Base-by-base conservation (phyloP, 2,888 invertebrate genomes). In the Podabrus alpinus region DNA sequence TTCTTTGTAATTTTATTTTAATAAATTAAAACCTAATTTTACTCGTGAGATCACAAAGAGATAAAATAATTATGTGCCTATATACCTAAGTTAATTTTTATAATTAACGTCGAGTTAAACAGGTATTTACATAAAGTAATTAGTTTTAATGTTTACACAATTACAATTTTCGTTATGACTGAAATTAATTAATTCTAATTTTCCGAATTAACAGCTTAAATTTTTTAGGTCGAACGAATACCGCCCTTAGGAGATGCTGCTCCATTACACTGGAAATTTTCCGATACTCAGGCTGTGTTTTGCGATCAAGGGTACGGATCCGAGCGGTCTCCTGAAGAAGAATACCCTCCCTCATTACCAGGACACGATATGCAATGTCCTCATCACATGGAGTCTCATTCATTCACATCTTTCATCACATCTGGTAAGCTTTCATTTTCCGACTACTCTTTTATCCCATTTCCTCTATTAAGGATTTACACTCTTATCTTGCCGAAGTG, bases 301-400 rank as follows among this genome's bases (percentile, higher is more conserved):
- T 91, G 91, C 84, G 94, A 94, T 86, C 94, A 94, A 84, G 94
- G 94, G 59, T 94, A 94, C 86, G 94, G 92, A 0, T 93, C 93
- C 10, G 94, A 94, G 84, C 88, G 93, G 64, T 94, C 94, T 0
- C 94, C 94, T 1, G 94, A 94, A 86, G 94, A 94, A 79, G 94
- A 94, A 86, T 92, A 91, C 87, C 92, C 92, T 25, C 93, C 93
- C 7, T 91, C 92, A 15, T 87, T 93, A 74, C 91, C 91, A 15
- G 88, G 80, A 85, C 87, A 87, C 81, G 88, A 91, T 74, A 89
- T 89, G 60, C 88, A 90, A 60, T 91, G 90, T 81, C 88, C 88
- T 67, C 90, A 90, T 82, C 91, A 91, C 81, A 88, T 90, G n/a
- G 91, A 91, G 80, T 87, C 91, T 45, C 88, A 91, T 79, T 87